Conservation (phyloP, 2,888 invertebrate genomes). For the Leuctra nigra region DNA sequence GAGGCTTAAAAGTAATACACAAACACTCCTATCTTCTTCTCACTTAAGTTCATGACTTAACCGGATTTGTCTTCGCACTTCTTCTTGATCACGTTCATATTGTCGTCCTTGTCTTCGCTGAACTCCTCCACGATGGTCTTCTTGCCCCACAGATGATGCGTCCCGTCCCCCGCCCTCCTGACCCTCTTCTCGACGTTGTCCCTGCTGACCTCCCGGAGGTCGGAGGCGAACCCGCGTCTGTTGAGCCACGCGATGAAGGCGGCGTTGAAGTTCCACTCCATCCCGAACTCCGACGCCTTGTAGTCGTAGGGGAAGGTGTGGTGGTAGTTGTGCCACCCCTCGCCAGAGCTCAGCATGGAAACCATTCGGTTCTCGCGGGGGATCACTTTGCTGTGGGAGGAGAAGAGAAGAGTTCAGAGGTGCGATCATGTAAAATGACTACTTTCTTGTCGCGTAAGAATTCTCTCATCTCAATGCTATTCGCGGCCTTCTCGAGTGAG, state of each 20-base stretch:
- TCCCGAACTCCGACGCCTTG: neutral
- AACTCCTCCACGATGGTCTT: neutral
- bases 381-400: neutral
- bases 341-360: neutral
- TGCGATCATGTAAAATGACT: too few species aligned
- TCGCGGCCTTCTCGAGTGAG: too few species aligned
- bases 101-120: neutral
- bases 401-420: too few species aligned
- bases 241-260: neutral
- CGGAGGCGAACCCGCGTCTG: neutral
- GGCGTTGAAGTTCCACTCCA: neutral
- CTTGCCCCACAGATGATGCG: neutral
- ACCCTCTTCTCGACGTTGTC: neutral
- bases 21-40: too few species aligned
- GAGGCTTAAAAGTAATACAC: too few species aligned
- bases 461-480: too few species aligned
- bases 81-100: too few species aligned
- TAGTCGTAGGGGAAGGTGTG: constrained; percentile 7
- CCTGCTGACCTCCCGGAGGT: neutral
- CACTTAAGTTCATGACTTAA: too few species aligned
- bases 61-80: too few species aligned
- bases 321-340: constrained; percentile 12
- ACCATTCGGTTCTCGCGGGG: neutral
- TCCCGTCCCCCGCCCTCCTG: neutral
- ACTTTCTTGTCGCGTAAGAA: too few species aligned